phyloP scores from a whole-genome alignment of 1,140 invertebrate species.

The Saxidomus purpurata region DNA sequence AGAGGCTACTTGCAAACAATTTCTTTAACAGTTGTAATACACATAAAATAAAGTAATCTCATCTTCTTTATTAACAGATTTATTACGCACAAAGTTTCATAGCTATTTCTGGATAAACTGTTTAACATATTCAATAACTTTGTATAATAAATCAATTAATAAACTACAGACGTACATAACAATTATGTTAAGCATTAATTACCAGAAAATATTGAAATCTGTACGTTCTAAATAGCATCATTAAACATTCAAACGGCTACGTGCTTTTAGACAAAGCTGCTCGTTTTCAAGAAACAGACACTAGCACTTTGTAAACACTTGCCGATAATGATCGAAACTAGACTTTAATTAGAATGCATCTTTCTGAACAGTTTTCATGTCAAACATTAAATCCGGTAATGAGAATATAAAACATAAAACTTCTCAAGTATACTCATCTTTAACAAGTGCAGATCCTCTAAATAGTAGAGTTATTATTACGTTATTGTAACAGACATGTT shows the following conservation, averaged over 20 bases:
- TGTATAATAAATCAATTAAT: neutral
- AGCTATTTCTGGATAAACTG: neutral
- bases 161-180: neutral
- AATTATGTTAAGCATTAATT: neutral
- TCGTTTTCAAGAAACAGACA: neutral
- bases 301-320: slow-evolving; percentile 1
- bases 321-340: neutral
- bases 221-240: neutral
- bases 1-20: too few relatives aligned
- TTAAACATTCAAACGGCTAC: neutral
- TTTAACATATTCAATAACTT: neutral
- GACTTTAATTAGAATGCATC: neutral
- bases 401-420: neutral
- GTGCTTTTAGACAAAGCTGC: neutral
- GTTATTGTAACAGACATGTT: too few relatives aligned
- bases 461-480: too few relatives aligned
- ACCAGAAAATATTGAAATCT: neutral
- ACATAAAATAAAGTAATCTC: neutral
- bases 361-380: neutral
- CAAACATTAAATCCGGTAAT: neutral
- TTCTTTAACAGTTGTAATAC: neutral
- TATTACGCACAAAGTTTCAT: neutral
- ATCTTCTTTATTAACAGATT: too few relatives aligned
- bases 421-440: neutral
- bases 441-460: slow-evolving; percentile 6